These are phyloP conservation scores for Dynastes hyllus DNA, from an alignment of 2,888 invertebrate genomes.

Conservation along the genomic window DNA sequence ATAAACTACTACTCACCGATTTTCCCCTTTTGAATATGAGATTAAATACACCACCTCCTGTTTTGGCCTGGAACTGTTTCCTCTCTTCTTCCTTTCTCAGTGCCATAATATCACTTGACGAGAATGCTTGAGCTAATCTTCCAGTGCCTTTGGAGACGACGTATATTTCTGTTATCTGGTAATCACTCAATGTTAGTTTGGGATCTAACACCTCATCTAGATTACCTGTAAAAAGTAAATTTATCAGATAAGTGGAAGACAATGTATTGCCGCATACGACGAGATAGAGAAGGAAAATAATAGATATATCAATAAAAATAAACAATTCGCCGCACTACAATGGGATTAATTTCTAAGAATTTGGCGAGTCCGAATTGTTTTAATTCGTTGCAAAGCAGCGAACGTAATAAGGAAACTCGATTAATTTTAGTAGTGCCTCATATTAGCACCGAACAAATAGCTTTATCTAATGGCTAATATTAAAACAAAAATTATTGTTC, in stretches of 20 bases:
- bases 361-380: neutral
- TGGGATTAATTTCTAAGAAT: neutral
- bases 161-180: conserved; percentile 79
- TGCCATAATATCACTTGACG: conserved; percentile 74
- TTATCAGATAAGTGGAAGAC: conserved; percentile 44
- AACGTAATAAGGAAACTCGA: conserved; percentile 22
- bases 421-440: conserved; percentile 11
- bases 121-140: conserved; percentile 70
- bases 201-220: conserved; percentile 76
- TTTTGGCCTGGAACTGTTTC: conserved; percentile 72
- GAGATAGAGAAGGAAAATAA: neutral
- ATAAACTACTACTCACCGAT: conserved; percentile 64
- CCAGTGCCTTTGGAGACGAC: conserved; percentile 74
- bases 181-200: conserved; percentile 76
- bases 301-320: conserved; percentile 11
- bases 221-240: conserved; percentile 70
- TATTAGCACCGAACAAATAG: conserved; percentile 34
- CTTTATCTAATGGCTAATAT: conserved; percentile 45
- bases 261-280: conserved; percentile 3
- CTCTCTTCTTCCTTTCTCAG: conserved; percentile 75
- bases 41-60: conserved; percentile 73
- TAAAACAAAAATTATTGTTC: conserved; percentile 42
- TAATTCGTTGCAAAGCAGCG: neutral
- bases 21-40: conserved; percentile 72
- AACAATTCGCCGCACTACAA: neutral